Evolutionary conservation across 2,888 invertebrate genomes (phyloP).

Genomic region (Dastarcus helophoroides): DNA sequence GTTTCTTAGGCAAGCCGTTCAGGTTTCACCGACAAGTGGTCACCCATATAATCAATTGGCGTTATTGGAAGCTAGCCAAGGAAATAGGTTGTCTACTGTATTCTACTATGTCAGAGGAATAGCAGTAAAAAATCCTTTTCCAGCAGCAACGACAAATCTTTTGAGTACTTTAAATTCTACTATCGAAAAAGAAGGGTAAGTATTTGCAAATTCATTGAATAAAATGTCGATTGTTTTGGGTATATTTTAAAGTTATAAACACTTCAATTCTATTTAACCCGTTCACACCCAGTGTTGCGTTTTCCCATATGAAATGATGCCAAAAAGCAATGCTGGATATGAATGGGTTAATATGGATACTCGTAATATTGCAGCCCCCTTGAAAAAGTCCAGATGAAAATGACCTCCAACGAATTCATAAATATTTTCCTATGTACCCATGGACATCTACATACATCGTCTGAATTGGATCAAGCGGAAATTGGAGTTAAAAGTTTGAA

Average conservation of each 20-base stretch:
- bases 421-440: slow-evolving; percentile 52
- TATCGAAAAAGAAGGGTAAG: slow-evolving; percentile 38
- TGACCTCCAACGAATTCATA: slow-evolving; percentile 47
- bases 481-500: slow-evolving; percentile 53
- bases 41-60: slow-evolving; percentile 87
- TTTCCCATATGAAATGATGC: background rate
- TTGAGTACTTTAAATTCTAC: slow-evolving; percentile 56
- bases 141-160: slow-evolving; percentile 70
- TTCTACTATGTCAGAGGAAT: slow-evolving; percentile 80
- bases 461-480: slow-evolving; percentile 49
- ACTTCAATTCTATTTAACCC: too few relatives aligned
- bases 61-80: slow-evolving; percentile 67
- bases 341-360: too few relatives aligned
- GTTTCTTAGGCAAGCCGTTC: slow-evolving; percentile 53
- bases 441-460: slow-evolving; percentile 41
- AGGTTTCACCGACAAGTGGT: slow-evolving; percentile 63
- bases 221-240: too few relatives aligned
- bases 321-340: background rate
- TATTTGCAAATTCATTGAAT: too few relatives aligned
- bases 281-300: too few relatives aligned
- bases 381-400: slow-evolving; percentile 44
- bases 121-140: slow-evolving; percentile 75
- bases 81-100: slow-evolving; percentile 69
- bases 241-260: too few relatives aligned
- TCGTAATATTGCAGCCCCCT: slow-evolving; percentile 25